Evolutionary conservation across 1,140 invertebrate genomes (phyloP).

Genomic region (Leptoteleia sp.): DNA sequence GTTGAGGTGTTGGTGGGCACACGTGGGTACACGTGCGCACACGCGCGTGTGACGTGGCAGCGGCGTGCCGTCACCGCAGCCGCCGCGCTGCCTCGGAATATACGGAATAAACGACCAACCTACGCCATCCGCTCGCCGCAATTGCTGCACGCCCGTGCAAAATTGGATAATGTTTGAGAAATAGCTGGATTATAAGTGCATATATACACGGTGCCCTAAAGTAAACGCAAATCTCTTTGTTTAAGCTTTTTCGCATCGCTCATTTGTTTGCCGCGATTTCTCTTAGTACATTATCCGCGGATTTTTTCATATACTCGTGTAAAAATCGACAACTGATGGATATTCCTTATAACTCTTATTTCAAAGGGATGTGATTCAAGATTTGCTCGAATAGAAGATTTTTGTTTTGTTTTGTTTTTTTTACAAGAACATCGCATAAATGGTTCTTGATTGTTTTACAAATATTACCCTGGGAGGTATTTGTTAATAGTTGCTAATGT

Average conservation of each 20-base stretch:
- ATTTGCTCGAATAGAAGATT: no score
- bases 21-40: no score
- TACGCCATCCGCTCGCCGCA: conserved; percentile 60
- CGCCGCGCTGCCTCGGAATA: conserved; percentile 25
- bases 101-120: conserved; percentile 52
- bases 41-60: conserved; percentile 9
- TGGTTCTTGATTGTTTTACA: no score
- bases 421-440: no score
- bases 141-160: conserved; percentile 58
- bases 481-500: no score
- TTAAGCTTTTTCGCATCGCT: neutral
- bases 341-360: no score
- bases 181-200: conserved; percentile 41
- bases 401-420: no score
- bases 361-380: no score
- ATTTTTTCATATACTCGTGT: no score
- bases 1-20: conserved; percentile 50
- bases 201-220: conserved; percentile 15
- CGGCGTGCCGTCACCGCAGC: neutral
- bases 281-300: no score
- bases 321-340: no score
- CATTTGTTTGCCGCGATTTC: conserved; percentile 7
- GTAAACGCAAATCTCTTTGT: conserved; percentile 19
- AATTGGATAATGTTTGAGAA: conserved; percentile 59
- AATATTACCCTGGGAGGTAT: no score